Percentiles rank a stretch among this genome's conserved stretches.
phyloP scores from a whole-genome alignment of 2,113 vertebrate species.

The Thunnus thynnus region DNA sequence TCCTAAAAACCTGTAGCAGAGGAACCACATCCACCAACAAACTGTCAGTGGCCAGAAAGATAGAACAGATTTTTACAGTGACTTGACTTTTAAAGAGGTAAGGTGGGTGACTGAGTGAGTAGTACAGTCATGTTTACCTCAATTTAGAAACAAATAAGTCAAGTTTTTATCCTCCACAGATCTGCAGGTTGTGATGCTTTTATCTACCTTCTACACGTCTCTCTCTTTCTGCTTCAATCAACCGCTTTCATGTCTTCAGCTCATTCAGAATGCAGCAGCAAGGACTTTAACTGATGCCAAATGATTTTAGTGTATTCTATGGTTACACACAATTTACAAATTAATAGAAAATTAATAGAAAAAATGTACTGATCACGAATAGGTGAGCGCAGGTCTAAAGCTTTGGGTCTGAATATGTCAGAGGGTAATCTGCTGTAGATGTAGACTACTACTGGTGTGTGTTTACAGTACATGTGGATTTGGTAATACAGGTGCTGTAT shows the following conservation, averaged over 20 bases:
- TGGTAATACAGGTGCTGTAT: background rate
- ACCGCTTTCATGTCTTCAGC: slow-evolving; percentile 7
- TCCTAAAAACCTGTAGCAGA: slow-evolving; percentile 28
- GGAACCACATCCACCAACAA: slow-evolving; percentile 13
- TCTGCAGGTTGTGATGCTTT: slow-evolving; percentile 22
- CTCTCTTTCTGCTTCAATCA: background rate
- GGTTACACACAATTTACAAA: no score
- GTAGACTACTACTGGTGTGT: background rate
- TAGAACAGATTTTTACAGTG: slow-evolving; percentile 16
- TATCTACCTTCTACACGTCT: slow-evolving; percentile 15
- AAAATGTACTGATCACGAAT: no score
- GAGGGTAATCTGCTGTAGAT: background rate
- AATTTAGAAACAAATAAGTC: slow-evolving; percentile 36
- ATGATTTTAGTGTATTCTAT: background rate
- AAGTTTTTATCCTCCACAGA: slow-evolving; percentile 17
- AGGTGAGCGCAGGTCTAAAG: no score
- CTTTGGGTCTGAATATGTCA: no score
- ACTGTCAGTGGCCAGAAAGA: slow-evolving; percentile 6
- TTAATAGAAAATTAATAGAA: no score
- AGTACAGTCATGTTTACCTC: background rate
- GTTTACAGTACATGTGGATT: background rate
- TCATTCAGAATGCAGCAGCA: background rate
- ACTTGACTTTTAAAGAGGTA: slow-evolving; percentile 32
- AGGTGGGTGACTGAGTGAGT: background rate
- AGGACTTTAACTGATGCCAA: background rate